phyloP scores from a whole-genome alignment of 2,888 invertebrate genomes.

The Zaprionus lineosus region DNA sequence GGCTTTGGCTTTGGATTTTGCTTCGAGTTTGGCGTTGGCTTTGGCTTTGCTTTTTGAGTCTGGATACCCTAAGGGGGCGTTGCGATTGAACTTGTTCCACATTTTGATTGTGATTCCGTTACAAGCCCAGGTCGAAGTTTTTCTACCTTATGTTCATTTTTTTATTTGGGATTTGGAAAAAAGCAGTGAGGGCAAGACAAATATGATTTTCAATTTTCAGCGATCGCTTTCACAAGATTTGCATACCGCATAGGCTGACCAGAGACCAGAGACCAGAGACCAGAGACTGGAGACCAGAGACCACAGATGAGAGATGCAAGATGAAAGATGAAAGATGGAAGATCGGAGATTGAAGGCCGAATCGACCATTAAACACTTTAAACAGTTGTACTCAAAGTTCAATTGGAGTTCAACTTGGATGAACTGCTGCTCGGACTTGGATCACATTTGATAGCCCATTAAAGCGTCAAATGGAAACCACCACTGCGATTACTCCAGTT shows the following conservation, averaged over 20 bases:
- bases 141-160: constrained; percentile 7
- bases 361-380: constrained; percentile 72
- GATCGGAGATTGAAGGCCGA: no score
- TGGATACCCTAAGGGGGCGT: constrained; percentile 61
- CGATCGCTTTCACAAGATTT: constrained; percentile 74
- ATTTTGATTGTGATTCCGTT: constrained; percentile 78
- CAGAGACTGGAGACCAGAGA: no score
- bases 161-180: constrained; percentile 33
- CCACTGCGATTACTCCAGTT: constrained; percentile 50
- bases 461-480: constrained; percentile 58
- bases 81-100: constrained; percentile 80
- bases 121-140: constrained; percentile 26
- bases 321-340: no score
- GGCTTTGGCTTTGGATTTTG: constrained; percentile 32
- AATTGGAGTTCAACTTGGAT: constrained; percentile 51
- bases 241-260: constrained; percentile 41
- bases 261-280: constrained; percentile 1
- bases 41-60: constrained; percentile 26
- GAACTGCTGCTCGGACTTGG: constrained; percentile 7
- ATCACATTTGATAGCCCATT: constrained; percentile 59
- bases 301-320: no score
- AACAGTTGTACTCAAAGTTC: constrained; percentile 57
- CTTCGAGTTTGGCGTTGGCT: constrained; percentile 26
- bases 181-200: constrained; percentile 55
- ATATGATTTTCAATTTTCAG: constrained; percentile 75